phyloP scores from a whole-genome alignment of 2,113 vertebrate genomes.

The Hippocampus barbouri region DNA sequence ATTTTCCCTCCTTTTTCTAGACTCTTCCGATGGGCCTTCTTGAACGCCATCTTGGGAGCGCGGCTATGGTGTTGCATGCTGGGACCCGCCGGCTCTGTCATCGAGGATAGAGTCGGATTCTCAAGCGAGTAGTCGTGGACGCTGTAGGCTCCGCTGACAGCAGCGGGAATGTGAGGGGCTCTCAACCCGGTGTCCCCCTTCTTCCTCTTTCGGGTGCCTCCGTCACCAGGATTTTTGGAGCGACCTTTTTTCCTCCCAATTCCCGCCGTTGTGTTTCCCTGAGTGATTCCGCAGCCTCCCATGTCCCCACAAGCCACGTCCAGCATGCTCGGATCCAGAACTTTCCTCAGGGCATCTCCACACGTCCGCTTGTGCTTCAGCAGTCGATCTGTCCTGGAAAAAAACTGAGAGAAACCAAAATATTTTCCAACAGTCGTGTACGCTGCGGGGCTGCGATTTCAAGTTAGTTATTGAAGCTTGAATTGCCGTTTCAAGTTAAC shows the following conservation, averaged over 20 bases:
- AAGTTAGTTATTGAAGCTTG: too few relatives aligned
- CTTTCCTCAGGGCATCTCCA: constrained; percentile 89
- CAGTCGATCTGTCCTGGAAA: constrained; percentile 96
- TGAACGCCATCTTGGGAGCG: constrained; percentile 89
- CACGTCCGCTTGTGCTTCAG: constrained; percentile 99
- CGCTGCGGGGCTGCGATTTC: too few relatives aligned
- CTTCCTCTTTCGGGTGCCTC: constrained; percentile 83
- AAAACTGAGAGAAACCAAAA: constrained; percentile 75
- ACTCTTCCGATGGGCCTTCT: constrained; percentile 85
- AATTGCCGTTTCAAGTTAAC: too few relatives aligned
- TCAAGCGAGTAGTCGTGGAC: constrained; percentile 84
- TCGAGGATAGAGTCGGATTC: constrained; percentile 81
- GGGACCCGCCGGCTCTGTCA: constrained; percentile 78
- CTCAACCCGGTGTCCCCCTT: constrained; percentile 62
- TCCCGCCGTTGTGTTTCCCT: constrained; percentile 81
- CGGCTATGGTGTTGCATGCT: constrained; percentile 81
- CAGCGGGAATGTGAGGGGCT: constrained; percentile 54
- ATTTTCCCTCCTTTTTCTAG: constrained; percentile 72
- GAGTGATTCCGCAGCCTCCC: constrained; percentile 81
- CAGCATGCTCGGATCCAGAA: constrained; percentile 81
- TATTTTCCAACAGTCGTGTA: too few relatives aligned
- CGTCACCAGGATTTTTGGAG: constrained; percentile 81
- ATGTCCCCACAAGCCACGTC: constrained; percentile 78
- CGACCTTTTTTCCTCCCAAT: constrained; percentile 86
- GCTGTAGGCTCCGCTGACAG: constrained; percentile 67